Percentiles rank a stretch among this genome's conserved stretches.
These are phyloP conservation scores for Halcyon smyrnensis DNA, from an alignment of 2,797 vertebrate species.

Conservation along the genomic window DNA sequence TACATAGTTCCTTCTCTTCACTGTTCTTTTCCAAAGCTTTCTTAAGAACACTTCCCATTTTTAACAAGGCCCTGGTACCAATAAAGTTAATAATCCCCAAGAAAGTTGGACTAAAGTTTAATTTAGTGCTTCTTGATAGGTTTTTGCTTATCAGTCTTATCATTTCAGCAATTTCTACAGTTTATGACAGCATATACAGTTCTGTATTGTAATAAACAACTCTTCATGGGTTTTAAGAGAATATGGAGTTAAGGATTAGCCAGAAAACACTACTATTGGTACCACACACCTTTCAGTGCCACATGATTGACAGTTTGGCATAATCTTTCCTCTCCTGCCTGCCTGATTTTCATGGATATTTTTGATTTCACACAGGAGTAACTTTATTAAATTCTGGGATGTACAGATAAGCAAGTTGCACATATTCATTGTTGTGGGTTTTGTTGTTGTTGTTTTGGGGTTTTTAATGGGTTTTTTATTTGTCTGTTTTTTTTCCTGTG, in stretches of 20 bases:
- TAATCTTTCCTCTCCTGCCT: neutral
- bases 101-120: neutral
- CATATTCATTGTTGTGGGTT: neutral
- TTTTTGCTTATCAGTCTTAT: neutral
- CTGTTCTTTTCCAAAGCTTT: neutral
- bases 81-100: neutral
- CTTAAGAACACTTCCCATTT: neutral
- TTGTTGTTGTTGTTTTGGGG: neutral
- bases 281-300: neutral
- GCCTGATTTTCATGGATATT: slow-evolving; percentile 12
- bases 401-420: neutral
- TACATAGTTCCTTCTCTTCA: neutral
- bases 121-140: neutral
- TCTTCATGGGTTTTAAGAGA: neutral
- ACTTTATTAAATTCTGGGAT: neutral
- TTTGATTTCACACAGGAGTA: neutral
- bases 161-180: neutral
- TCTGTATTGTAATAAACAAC: neutral
- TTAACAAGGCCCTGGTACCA: neutral
- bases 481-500: too few relatives aligned
- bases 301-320: neutral
- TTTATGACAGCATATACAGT: neutral
- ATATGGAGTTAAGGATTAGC: neutral
- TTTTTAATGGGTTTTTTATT: too few relatives aligned
- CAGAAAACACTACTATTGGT: neutral